Evolutionary conservation across 2,113 vertebrate species (phyloP).

Genomic region (Zosterops japonicus): DNA sequence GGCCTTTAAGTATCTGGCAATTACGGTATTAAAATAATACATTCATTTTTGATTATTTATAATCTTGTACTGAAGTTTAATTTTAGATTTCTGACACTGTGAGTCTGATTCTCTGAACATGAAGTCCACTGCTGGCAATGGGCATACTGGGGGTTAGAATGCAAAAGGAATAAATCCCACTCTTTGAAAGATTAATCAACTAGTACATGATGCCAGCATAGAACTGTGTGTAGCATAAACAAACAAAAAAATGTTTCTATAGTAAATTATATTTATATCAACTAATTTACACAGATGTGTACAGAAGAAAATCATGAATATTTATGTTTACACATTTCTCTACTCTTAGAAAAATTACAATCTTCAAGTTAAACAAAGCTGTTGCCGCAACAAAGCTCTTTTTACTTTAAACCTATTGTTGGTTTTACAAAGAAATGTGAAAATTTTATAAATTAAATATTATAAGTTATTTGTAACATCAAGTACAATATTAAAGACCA

Average conservation of each 20-base stretch:
- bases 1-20: neutral
- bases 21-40: constrained; percentile 13
- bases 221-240: constrained; percentile 15
- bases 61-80: constrained; percentile 7
- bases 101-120: constrained; percentile 24
- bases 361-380: constrained; percentile 7
- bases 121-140: constrained; percentile 64
- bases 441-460: constrained; percentile 24
- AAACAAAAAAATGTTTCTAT: constrained; percentile 28
- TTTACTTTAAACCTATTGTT: constrained; percentile 26
- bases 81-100: constrained; percentile 29
- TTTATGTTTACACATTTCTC: constrained; percentile 27
- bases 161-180: neutral
- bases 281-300: neutral
- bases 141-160: neutral
- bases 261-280: constrained; percentile 57
- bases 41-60: constrained; percentile 28
- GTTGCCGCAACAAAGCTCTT: neutral
- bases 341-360: neutral
- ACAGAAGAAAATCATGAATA: neutral
- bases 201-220: constrained; percentile 10
- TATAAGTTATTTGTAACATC: constrained; percentile 36
- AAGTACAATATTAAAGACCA: constrained; percentile 26
- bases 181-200: neutral
- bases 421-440: constrained; percentile 31